Evolutionary conservation across 2,797 vertebrate genomes (phyloP), one percentile per base, ranked within the genome.

Genomic region (Mormyrus proboscirostris): DNA sequence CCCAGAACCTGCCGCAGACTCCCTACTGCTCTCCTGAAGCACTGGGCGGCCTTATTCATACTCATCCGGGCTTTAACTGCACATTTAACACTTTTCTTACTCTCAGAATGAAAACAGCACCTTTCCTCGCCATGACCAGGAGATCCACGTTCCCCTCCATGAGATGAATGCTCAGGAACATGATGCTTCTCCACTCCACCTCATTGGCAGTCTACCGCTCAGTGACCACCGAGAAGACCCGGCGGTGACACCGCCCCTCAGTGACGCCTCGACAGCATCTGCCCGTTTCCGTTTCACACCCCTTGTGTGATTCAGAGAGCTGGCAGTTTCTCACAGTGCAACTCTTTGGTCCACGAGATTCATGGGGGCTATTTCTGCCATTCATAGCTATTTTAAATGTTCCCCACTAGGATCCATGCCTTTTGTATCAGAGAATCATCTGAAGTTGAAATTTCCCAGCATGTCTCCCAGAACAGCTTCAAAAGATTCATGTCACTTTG

Each of bases 1-100:
- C 73, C 38, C 73, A 79, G 73, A 79, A 79, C 73, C 73, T 79
- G 73, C 73, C 16, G 8, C 73, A 79, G 73, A 79, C 73, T 79
- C 73, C 73, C 38, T 16, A 38, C 38, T 5, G 0, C 41, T 44
- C 73, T 79, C 73, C 73, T 41, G 73, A 79, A 41, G 73, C 19
- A 5, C 4, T 16, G 33, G 73, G 73, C 16, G 16, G 73, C 19
- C 73, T 79, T 79, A 19, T 79, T 41, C 33, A 79, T 19, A n/a
- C 19, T 79, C 38, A 79, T n/a, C 73, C 73, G 73, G 38, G 73
- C 5, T 79, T 79, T 79, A 79, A 79, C 73, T 44, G 73, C 16
- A 2, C 73, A 79, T 44, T 44, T 41, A 79, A 79, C 38, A 79
- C 38, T n/a, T 79, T 44, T 79, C 38, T 44, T 41, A 44, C 38